Conservation (phyloP, 2,797 vertebrate genomes). For the Masticophis lateralis region DNA sequence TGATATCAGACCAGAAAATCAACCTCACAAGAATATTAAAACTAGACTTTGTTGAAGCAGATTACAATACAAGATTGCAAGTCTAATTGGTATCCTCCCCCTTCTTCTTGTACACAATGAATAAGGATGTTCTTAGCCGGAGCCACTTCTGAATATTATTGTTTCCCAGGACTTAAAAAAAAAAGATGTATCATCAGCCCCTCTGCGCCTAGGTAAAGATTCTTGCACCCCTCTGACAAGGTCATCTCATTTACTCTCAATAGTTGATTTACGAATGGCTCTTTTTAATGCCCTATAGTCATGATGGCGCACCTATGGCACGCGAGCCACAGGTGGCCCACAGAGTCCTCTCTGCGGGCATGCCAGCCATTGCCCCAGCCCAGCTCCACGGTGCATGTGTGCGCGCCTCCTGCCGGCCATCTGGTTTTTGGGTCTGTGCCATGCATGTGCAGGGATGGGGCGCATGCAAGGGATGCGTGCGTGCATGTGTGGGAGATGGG, state of each 20-base stretch:
- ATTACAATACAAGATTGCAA: neutral
- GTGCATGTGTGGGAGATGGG: no score
- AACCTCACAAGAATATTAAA: neutral
- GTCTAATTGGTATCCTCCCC: neutral
- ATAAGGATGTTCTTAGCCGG: neutral
- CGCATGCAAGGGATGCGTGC: no score
- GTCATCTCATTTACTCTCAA: neutral
- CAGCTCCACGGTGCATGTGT: no score
- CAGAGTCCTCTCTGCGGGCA: no score
- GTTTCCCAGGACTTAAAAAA: neutral
- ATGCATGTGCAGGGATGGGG: no score
- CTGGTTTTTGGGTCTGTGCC: no score
- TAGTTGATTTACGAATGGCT: neutral
- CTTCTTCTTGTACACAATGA: neutral
- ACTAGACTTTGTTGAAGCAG: neutral
- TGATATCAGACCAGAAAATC: neutral
- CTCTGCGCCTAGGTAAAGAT: neutral
- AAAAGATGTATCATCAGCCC: neutral
- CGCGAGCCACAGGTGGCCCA: no score
- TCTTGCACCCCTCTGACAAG: neutral
- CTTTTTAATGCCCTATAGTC: neutral
- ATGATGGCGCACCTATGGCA: no score
- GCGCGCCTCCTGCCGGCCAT: no score
- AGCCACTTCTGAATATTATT: neutral
- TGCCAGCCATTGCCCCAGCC: no score